phyloP scores from a whole-genome alignment of 2,113 vertebrate genomes.

The Chloroceryle aenea region DNA sequence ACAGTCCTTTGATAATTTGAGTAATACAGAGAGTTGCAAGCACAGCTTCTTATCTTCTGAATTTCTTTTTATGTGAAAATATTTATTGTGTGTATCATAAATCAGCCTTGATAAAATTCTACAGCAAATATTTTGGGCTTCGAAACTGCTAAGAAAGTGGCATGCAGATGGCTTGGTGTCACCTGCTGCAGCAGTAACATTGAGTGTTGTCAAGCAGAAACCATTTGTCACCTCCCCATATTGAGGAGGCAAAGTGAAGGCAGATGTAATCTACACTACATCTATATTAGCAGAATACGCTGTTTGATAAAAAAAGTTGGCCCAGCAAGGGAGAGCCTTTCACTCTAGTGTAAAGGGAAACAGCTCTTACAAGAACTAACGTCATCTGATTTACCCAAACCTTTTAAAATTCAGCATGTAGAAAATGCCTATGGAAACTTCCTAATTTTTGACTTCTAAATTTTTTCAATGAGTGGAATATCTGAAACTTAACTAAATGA shows the following conservation, averaged over 20 bases:
- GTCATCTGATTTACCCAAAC: not conserved
- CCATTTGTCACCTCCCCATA: not conserved
- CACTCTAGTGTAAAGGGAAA: not conserved
- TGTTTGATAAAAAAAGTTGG: not conserved
- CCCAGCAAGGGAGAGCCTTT: not conserved
- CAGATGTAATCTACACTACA: not conserved
- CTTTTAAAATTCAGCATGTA: not conserved
- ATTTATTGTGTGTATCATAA: not conserved
- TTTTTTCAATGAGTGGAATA: not conserved
- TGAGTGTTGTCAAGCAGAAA: not conserved
- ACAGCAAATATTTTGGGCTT: not conserved
- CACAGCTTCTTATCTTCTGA: not conserved
- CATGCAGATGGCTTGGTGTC: not conserved
- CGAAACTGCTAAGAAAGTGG: not conserved
- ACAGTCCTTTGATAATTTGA: not conserved
- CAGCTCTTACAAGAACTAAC: not conserved
- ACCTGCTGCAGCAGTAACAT: not conserved
- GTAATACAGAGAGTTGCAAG: not conserved
- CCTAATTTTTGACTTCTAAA: not conserved
- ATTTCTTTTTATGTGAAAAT: not conserved
- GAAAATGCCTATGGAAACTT: not conserved
- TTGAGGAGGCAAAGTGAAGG: not conserved
- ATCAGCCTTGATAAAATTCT: not conserved
- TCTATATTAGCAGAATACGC: not conserved
- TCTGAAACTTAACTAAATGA: not conserved